These are phyloP conservation scores for Anthopleura xanthogrammica DNA, from an alignment of 92 coral and sea anemone species.

Conservation along the genomic window DNA sequence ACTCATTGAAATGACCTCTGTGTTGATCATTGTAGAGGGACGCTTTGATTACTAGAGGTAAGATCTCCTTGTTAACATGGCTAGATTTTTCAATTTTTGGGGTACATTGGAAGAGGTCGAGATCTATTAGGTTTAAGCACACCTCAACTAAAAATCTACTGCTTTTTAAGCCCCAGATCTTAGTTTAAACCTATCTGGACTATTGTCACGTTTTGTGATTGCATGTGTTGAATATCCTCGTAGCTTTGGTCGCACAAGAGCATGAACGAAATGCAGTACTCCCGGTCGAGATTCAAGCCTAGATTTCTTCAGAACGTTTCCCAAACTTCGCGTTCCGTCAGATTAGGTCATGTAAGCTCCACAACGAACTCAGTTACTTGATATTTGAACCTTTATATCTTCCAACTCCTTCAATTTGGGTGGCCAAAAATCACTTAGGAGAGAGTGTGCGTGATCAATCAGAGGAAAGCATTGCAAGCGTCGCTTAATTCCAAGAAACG, in stretches of 20 bases:
- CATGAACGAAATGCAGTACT: not conserved
- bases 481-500: not conserved
- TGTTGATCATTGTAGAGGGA: not conserved
- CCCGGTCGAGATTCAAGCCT: not conserved
- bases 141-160: not conserved
- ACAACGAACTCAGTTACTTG: not conserved
- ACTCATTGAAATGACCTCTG: constrained; percentile 4
- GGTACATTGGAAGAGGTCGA: not conserved
- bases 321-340: not conserved
- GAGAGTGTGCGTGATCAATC: not conserved
- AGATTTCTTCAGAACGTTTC: not conserved
- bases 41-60: not conserved
- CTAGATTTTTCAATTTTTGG: not conserved
- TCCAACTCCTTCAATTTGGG: constrained; percentile 2
- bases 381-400: not conserved
- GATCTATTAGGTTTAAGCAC: not conserved
- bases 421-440: not conserved
- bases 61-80: not conserved
- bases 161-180: too few relatives aligned
- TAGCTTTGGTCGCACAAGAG: not conserved
- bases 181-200: not conserved
- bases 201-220: not conserved
- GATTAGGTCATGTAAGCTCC: not conserved
- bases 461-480: not conserved
- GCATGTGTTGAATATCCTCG: not conserved